Conservation (phyloP, 2,888 invertebrate species). For the Oxytorus armatus region DNA sequence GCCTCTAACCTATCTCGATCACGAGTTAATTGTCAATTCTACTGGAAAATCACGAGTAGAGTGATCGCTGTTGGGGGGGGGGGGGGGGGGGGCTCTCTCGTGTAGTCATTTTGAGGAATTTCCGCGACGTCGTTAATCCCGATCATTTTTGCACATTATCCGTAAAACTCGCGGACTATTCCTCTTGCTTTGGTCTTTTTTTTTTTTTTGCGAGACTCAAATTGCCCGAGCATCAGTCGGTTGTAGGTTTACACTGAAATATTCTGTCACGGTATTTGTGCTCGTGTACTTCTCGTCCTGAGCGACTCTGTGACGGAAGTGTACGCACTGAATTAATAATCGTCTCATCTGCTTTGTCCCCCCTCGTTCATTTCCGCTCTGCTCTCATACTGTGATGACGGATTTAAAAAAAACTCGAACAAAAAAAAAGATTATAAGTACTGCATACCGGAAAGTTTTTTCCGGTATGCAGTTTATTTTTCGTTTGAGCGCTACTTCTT, state of each 20-base stretch:
- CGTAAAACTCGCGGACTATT: too few species aligned
- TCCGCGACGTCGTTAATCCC: too few species aligned
- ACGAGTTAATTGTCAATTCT: constrained; percentile 75
- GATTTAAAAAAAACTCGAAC: constrained; percentile 62
- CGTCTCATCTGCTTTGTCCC: constrained; percentile 79
- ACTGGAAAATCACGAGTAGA: constrained; percentile 26
- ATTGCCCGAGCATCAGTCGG: too few species aligned
- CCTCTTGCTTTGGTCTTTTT: too few species aligned
- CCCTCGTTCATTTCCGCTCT: constrained; percentile 79
- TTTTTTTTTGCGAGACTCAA: too few species aligned
- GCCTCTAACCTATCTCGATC: constrained; percentile 70
- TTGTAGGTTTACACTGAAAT: not conserved
- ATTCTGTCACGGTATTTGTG: constrained; percentile 25
- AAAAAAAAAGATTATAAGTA: constrained; percentile 43
- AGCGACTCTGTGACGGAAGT: constrained; percentile 71
- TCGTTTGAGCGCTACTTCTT: constrained; percentile 39
- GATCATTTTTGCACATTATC: too few species aligned
- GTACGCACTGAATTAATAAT: constrained; percentile 79
- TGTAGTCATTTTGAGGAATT: too few species aligned
- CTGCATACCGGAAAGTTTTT: constrained; percentile 77
- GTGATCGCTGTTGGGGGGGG: constrained; percentile 67
- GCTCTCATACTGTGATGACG: constrained; percentile 64
- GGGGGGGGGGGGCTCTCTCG: too few species aligned
- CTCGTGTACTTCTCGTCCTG: constrained; percentile 12
- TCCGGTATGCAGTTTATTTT: constrained; percentile 45